Evolutionary conservation across 92 coral and sea anemone species (phyloP).

Genomic region (Chrysogorgia sp.): DNA sequence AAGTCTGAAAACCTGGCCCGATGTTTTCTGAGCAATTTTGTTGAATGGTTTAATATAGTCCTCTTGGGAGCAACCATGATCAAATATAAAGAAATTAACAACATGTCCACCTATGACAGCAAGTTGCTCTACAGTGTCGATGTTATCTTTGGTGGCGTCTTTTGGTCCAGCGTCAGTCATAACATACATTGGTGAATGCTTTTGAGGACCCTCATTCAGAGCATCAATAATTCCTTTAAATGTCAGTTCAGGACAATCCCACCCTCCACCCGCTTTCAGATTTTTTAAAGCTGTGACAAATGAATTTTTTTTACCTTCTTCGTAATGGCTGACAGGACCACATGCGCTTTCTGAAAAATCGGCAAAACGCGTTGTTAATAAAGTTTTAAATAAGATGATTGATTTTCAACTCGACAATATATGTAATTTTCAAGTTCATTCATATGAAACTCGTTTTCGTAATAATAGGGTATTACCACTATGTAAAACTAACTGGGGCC

Average conservation of each 20-base stretch:
- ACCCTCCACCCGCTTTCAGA: conserved; percentile 10
- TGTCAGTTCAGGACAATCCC: conserved; percentile 40
- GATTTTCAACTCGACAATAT: too few species aligned
- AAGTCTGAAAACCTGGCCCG: conserved; percentile 70
- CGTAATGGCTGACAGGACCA: conserved; percentile 28
- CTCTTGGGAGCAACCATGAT: neutral
- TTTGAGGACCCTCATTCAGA: conserved; percentile 11
- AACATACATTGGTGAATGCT: conserved; percentile 32
- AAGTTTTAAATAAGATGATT: too few species aligned
- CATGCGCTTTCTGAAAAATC: neutral
- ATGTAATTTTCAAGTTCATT: too few species aligned
- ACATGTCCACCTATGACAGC: conserved; percentile 8
- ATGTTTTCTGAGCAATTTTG: conserved; percentile 68
- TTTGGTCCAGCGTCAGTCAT: conserved; percentile 33
- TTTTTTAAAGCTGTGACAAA: conserved; percentile 6
- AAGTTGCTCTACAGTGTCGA: neutral
- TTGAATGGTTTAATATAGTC: conserved; percentile 53
- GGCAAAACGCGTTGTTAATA: too few species aligned
- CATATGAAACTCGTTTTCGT: too few species aligned
- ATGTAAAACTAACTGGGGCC: too few species aligned
- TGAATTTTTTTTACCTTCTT: neutral
- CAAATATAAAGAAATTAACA: conserved; percentile 21
- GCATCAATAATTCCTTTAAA: conserved; percentile 41
- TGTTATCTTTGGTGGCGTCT: conserved; percentile 11
- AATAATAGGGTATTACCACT: too few species aligned